Percentiles rank a stretch among this genome's conserved stretches.
Evolutionary conservation across 2,888 invertebrate species (phyloP).

Genomic region (Smittia aterrima): DNA sequence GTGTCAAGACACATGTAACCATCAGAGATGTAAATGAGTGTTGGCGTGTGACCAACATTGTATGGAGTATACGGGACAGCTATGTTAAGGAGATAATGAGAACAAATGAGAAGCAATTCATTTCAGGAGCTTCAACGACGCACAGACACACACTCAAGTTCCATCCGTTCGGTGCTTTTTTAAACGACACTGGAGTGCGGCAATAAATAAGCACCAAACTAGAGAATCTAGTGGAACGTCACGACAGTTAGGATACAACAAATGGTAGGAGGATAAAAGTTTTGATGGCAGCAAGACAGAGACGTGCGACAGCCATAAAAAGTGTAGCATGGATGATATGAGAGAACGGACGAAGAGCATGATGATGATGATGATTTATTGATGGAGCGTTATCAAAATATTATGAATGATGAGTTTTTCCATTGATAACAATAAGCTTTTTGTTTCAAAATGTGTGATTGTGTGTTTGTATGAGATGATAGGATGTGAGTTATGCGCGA

Average conservation of each 20-base stretch:
- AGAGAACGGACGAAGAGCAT: conserved; percentile 18
- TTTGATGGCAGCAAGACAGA: not conserved
- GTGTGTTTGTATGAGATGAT: not conserved
- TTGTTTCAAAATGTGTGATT: not conserved
- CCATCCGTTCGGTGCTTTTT: not conserved
- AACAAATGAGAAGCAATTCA: conserved; percentile 19
- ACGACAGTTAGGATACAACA: conserved; percentile 15
- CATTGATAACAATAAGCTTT: not conserved
- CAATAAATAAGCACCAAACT: not conserved
- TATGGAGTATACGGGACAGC: not conserved
- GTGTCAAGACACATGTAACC: not conserved
- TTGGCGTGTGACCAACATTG: not conserved
- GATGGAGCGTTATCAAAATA: conserved; percentile 36
- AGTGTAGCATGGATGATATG: not conserved
- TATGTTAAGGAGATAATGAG: conserved; percentile 18
- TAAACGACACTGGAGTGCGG: not conserved
- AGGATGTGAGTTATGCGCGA: not conserved
- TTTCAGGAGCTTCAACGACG: conserved; percentile 4
- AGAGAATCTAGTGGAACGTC: not conserved
- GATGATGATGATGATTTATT: conserved; percentile 42
- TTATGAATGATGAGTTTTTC: conserved; percentile 34
- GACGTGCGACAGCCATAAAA: conserved; percentile 9
- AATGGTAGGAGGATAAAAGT: conserved; percentile 9
- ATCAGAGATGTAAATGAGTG: conserved; percentile 15
- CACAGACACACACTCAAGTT: not conserved